Percentiles rank a stretch among this genome's conserved stretches.
phyloP scores from a whole-genome alignment of 2,888 invertebrate species.

The Poecilus cupreus region DNA sequence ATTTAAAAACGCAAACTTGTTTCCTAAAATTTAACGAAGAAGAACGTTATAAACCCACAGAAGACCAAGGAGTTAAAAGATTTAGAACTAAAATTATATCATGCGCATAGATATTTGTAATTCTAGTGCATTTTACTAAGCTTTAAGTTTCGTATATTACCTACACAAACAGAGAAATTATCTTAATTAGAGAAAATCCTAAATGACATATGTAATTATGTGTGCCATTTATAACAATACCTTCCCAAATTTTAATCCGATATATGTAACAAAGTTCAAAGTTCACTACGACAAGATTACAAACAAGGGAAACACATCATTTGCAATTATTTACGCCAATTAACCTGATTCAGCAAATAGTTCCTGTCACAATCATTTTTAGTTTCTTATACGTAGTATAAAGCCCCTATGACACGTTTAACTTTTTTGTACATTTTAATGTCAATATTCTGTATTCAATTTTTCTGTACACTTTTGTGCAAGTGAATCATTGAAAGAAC shows the following conservation, averaged over 20 bases:
- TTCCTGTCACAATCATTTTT: too few species aligned
- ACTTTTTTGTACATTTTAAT: too few species aligned
- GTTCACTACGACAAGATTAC: neutral
- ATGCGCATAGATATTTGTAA: neutral
- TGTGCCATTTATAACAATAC: neutral
- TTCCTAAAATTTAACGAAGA: neutral
- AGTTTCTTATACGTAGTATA: too few species aligned
- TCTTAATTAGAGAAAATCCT: slow-evolving; percentile 14
- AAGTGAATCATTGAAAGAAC: neutral
- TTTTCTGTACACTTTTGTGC: too few species aligned
- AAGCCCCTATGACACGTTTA: too few species aligned
- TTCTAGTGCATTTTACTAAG: neutral
- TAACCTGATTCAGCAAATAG: too few species aligned
- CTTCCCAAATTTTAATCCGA: neutral
- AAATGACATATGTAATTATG: neutral
- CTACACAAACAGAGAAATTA: neutral
- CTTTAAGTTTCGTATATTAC: neutral
- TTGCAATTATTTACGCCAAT: neutral
- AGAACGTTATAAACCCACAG: neutral
- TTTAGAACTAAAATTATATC: too few species aligned
- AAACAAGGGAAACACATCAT: neutral
- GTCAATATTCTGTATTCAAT: too few species aligned
- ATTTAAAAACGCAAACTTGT: neutral
- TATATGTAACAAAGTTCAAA: neutral
- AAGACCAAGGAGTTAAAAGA: too few species aligned